Evolutionary conservation across 2,113 vertebrate species (phyloP).

Genomic region (human (Homo sapiens)): GRCh38 chr12:101233001-101233500

Average conservation of each 20-base stretch:
- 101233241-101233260: neutral
- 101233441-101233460: neutral
- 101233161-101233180: neutral
- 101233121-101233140: neutral
- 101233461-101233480: neutral
- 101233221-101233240: neutral
- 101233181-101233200: neutral
- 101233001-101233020: no score
- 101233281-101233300: neutral
- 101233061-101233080: no score
- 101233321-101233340: neutral
- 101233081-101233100: neutral
- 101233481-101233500: neutral
- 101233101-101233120: neutral
- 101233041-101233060: no score
- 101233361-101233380: neutral
- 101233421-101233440: neutral
- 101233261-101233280: neutral
- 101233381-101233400: neutral
- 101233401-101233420: neutral
- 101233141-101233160: neutral
- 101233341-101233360: neutral
- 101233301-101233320: neutral
- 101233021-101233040: no score
- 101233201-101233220: neutral